Evolutionary conservation across 2,888 invertebrate species (phyloP).

Genomic region (Chrysodeixis includens): DNA sequence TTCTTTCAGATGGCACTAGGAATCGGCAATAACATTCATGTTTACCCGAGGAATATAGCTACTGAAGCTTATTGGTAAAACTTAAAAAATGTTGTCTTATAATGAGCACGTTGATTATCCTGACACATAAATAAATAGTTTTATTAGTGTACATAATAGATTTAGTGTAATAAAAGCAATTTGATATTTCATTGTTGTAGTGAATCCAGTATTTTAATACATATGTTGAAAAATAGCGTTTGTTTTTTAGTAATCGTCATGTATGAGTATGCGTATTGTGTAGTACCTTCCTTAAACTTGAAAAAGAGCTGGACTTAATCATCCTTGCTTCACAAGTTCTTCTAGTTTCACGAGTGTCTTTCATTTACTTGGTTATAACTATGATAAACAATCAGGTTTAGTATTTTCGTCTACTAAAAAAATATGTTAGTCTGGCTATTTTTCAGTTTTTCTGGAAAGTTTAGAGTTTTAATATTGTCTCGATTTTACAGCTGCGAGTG

Average conservation of each 20-base stretch:
- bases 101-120: slow-evolving; percentile 85
- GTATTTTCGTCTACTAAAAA: background rate
- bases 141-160: slow-evolving; percentile 83
- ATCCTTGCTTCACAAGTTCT: slow-evolving; percentile 49
- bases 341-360: background rate
- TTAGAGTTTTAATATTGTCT: slow-evolving; percentile 65
- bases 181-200: slow-evolving; percentile 80
- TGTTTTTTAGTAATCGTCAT: slow-evolving; percentile 76
- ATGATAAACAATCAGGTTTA: background rate
- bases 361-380: background rate
- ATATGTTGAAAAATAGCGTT: slow-evolving; percentile 77
- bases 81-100: slow-evolving; percentile 73
- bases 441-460: slow-evolving; percentile 68
- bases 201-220: slow-evolving; percentile 84
- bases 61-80: slow-evolving; percentile 55
- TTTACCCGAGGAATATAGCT: slow-evolving; percentile 44
- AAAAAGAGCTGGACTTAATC: slow-evolving; percentile 61
- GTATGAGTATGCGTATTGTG: slow-evolving; percentile 78
- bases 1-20: slow-evolving; percentile 76
- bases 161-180: slow-evolving; percentile 75
- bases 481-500: slow-evolving; percentile 61
- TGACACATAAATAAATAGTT: slow-evolving; percentile 73
- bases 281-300: slow-evolving; percentile 71
- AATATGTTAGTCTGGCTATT: slow-evolving; percentile 36
- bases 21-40: slow-evolving; percentile 56